A percentile compares a stretch with the other conserved stretches of the same genome.
Conservation (phyloP, 2,888 invertebrate genomes). For the Aquatica leii region DNA sequence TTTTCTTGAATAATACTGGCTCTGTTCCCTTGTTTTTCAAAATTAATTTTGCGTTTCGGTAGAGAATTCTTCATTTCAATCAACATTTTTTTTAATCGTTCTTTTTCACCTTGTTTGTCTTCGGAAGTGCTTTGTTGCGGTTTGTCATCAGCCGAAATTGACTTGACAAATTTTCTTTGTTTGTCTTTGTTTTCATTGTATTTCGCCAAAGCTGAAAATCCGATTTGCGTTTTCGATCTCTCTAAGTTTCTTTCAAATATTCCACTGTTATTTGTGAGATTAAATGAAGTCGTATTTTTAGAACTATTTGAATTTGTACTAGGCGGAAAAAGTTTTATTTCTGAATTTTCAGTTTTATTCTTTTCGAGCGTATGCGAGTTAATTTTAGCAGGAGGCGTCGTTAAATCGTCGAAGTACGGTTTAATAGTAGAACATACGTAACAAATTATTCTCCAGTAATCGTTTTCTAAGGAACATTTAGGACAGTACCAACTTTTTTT, state of each 20-base stretch:
- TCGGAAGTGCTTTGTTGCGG: slow-evolving; percentile 55
- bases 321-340: slow-evolving; percentile 38
- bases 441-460: slow-evolving; percentile 69
- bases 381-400: slow-evolving; percentile 42
- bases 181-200: slow-evolving; percentile 47
- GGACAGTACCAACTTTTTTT: slow-evolving; percentile 66
- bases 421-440: slow-evolving; percentile 67
- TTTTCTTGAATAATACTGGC: slow-evolving; percentile 56
- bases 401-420: slow-evolving; percentile 60
- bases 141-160: slow-evolving; percentile 42
- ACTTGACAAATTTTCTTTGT: slow-evolving; percentile 45
- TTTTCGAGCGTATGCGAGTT: slow-evolving; percentile 37
- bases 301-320: slow-evolving; percentile 29
- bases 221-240: slow-evolving; percentile 59
- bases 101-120: slow-evolving; percentile 64
- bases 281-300: slow-evolving; percentile 39
- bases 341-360: slow-evolving; percentile 36
- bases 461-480: slow-evolving; percentile 68
- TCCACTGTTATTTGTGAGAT: slow-evolving; percentile 25
- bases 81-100: slow-evolving; percentile 73
- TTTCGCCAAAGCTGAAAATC: slow-evolving; percentile 55
- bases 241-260: slow-evolving; percentile 50
- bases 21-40: slow-evolving; percentile 50
- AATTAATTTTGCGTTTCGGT: slow-evolving; percentile 63
- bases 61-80: slow-evolving; percentile 82